Evolutionary conservation across 2,888 invertebrate genomes (phyloP), one percentile per base, ranked within the genome.

Genomic region (Boloria selene): DNA sequence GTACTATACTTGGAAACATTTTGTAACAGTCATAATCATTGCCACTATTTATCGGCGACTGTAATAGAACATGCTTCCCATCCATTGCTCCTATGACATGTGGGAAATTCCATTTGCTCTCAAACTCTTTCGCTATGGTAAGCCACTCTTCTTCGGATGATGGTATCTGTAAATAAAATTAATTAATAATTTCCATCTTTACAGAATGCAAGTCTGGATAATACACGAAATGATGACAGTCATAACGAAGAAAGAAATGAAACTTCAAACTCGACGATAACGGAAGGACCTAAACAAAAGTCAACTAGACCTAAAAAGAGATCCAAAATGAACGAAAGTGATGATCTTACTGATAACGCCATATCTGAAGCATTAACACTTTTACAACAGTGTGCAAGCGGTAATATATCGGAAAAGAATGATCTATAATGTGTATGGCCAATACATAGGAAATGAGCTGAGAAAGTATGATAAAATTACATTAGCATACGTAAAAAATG

Each of bases 1-100:
- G 58, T 2, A 72, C 72, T 56, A 73, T 70, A 67, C 68, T 72
- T 31, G 70, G 68, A 68, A 69, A 61, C 59, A 59, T 56, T 73
- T 70, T 72, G 61, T 72, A 70, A 70, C 64, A 68, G 56, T 64
- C 69, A 59, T 68, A 73, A 59, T 64, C 61, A 14, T 50, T 56
- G 54, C 67, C 60, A 60, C 50, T 64, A 55, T 67, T 67, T 61
- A 22, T 68, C 53, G 71, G 71, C 56, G 70, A 69, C 67, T 70
- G 65, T 63, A 71, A 64, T 51, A 71, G 53, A 64, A 71, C 68
- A 31, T 70, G 70, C 62, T 70, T 70, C 50, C 69, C 70, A 64
- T 69, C 73, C 67, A 70, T 68, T 50, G 72, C 68, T 14, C 66
- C 69, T 67, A 72, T 61, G 59, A 61, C 69, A 64, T 68, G 65